Evolutionary conservation across 1,140 invertebrate genomes (phyloP).

Genomic region (Meteorus sp.): DNA sequence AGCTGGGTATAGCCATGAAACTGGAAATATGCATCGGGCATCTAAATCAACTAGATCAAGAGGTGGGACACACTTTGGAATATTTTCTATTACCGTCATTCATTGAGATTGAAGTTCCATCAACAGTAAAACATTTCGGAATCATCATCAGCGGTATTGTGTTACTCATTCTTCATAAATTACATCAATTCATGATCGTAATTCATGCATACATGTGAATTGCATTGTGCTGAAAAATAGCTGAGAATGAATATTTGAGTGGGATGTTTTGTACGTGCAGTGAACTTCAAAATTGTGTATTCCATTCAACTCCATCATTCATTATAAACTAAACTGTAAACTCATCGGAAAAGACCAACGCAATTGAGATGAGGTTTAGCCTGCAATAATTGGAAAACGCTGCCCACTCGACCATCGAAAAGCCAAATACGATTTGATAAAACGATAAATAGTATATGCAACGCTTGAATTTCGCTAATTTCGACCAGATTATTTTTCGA

Average conservation of each 20-base stretch:
- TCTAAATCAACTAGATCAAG: too few species aligned
- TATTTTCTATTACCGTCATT: too few species aligned
- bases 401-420: conserved; percentile 17
- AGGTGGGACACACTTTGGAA: too few species aligned
- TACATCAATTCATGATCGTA: too few species aligned
- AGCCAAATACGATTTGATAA: conserved; percentile 20
- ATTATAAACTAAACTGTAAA: conserved; percentile 13
- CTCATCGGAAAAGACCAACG: conserved; percentile 19
- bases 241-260: conserved; percentile 2
- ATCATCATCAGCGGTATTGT: too few species aligned
- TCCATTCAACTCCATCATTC: not conserved
- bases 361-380: conserved; percentile 21
- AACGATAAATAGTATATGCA: conserved; percentile 24
- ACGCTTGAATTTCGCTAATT: conserved; percentile 24
- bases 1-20: too few species aligned
- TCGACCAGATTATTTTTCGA: conserved; percentile 7
- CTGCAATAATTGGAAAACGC: conserved; percentile 1
- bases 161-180: too few species aligned
- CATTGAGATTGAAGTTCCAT: too few species aligned
- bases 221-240: too few species aligned
- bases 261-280: not conserved
- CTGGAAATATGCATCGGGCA: too few species aligned
- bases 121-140: too few species aligned
- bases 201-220: too few species aligned
- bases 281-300: conserved; percentile 4